Evolutionary conservation across 2,113 vertebrate genomes (phyloP).

Genomic region (Rhabdornis inornatus): DNA sequence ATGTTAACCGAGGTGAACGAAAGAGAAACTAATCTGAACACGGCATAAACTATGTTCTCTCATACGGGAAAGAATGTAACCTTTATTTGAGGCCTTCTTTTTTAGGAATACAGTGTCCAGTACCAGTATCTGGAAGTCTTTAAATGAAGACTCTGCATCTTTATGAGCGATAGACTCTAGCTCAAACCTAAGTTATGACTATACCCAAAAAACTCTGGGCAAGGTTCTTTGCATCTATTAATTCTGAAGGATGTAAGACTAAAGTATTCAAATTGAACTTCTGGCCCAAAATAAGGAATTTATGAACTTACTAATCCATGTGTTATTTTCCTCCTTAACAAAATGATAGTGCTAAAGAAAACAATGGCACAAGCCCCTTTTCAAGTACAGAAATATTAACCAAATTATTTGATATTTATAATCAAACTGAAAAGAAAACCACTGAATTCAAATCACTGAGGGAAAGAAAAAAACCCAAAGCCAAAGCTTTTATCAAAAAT

Average conservation of each 20-base stretch:
- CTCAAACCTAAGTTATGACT: background rate
- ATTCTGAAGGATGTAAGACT: background rate
- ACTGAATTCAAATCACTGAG: background rate
- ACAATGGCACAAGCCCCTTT: background rate
- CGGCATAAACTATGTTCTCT: background rate
- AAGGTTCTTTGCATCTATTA: background rate
- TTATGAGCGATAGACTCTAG: background rate
- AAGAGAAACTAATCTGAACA: slow-evolving; percentile 19
- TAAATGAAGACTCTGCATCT: background rate
- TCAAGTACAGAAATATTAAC: background rate
- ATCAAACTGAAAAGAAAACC: background rate
- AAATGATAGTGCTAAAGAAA: background rate
- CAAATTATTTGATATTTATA: background rate
- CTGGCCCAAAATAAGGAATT: background rate
- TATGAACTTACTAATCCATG: background rate
- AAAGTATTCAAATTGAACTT: background rate
- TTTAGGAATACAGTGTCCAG: background rate
- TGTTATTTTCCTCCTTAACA: background rate
- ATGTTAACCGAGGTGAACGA: slow-evolving; percentile 23
- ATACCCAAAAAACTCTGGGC: background rate
- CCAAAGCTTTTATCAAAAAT: background rate
- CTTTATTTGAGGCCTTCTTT: background rate
- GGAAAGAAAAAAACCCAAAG: background rate
- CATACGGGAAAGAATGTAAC: slow-evolving; percentile 33
- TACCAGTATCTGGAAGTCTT: slow-evolving; percentile 30